Base-by-base conservation (phyloP, 1,140 invertebrate genomes). In the Lordiphosa collinella region DNA sequence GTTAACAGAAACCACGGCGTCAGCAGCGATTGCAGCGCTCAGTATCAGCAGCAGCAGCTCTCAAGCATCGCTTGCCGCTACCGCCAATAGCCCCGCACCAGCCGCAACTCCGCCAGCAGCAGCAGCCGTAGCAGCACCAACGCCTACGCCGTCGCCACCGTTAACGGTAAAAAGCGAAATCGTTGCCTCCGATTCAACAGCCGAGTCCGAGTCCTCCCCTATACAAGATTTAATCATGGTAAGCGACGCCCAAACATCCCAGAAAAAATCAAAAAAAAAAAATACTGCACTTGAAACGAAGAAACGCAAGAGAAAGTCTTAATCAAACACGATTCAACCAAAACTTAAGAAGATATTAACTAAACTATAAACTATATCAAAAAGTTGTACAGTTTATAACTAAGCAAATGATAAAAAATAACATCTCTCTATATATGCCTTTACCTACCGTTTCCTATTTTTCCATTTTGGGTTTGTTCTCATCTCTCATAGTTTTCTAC, bases 1-100 rank as follows among this genome's bases (percentile, higher is more conserved):
- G 75, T 85, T 86, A 87, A 86, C 76, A 73, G 84, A 86, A 84
- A 86, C 68, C 82, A 72, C 71, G 70, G 82, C 82, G 75, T 82
- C 82, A 62, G 82, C 82, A 82, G 84, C 75, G 76, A 86, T 82
- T 82, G 75, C 79, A 86, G 79, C 79, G 80, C 80, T 86, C 60
- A 86, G 75, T 82, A 87, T 82, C 71, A 86, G 75, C 82, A 86
- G 75, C 82, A 86, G 84, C 82, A 84, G 75, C 80, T 86, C 74
- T 62, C 79, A 86, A 70, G 73, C 82, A 60, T 79, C 80, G 82
- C 69, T 79, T 59, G 75, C 74, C 60, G 59, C 13, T 38, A 25
- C 22, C 22, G 75, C 74, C 31, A 48, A 31, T 31, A 48, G 46
- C 46, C 46, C 49, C 12, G 31, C 57, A 44, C 44, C 29, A 51